Base-by-base conservation (phyloP, 2,888 invertebrate genomes). In the Ernsta delagoae region DNA sequence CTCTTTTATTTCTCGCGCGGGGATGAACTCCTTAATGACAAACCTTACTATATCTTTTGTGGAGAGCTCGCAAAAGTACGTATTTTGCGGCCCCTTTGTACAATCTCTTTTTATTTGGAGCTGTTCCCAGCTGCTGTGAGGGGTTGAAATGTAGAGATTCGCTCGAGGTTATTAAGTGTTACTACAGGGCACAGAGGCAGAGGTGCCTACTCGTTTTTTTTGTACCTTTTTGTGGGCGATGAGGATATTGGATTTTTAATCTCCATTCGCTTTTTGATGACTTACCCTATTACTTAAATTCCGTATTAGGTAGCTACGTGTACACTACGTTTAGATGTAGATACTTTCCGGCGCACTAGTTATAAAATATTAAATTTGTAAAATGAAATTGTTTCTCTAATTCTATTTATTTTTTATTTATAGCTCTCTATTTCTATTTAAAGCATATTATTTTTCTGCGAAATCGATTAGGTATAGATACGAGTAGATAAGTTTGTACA, bases 21-120 rank as follows among this genome's bases (percentile, higher is more conserved):
- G 91, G 92, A 92, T 93, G 92, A 93, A 93, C 92, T 93, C 92
- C 92, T 93, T 93, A 92, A 93, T 92, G 92, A 92, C 92, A 93
- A 92, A 93, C 92, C 92, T 91, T 92, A 92, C 92, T 93, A 92
- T 93, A 92, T 93, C 92, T 93, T 92, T 92, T 93, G 92, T 92
- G 90, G 89, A 92, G 89, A 90, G 89, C 90, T 89, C 89, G 90
- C 89, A 89, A 90, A 90, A 93, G 92, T 92, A 92, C 92, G 92
- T 92, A 92, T 92, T 92, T 92, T 92, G 90, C 91, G 92, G 90
- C 87, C 90, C 81, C 92, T 92, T 93, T 93, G 92, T 92, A 81
- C 83, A 86, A 84, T 84, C 85, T 85, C 89, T 92, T 92, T 91
- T 91, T 91, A 89, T 90, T 86, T 83, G 80, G 79, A 81, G 77